Conservation (phyloP, 2,888 invertebrate species). For the Tethea ocularis region DNA sequence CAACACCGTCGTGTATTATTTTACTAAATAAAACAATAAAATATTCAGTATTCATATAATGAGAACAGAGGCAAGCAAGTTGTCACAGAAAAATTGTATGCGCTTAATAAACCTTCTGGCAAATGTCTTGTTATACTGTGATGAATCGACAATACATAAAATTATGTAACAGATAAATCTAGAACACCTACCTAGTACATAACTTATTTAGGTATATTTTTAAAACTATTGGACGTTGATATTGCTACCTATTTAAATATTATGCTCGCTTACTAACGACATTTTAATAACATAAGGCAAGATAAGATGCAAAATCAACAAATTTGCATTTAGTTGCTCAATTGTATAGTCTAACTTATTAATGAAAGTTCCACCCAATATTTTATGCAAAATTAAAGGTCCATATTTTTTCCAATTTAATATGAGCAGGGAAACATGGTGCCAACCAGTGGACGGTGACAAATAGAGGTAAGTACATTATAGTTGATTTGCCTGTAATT, state of each 20-base stretch:
- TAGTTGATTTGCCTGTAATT: not conserved
- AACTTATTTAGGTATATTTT: slow-evolving; percentile 46
- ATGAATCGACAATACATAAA: slow-evolving; percentile 36
- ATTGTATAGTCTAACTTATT: slow-evolving; percentile 2
- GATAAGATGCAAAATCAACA: slow-evolving; percentile 47
- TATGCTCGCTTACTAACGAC: slow-evolving; percentile 10
- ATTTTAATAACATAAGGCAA: slow-evolving; percentile 33
- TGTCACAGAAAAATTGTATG: slow-evolving; percentile 53
- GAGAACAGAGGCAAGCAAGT: slow-evolving; percentile 66
- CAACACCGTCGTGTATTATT: not conserved
- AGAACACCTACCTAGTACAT: slow-evolving; percentile 48
- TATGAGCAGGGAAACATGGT: slow-evolving; percentile 38
- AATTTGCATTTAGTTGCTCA: slow-evolving; percentile 28
- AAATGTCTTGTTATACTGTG: slow-evolving; percentile 55
- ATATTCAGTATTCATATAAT: slow-evolving; percentile 61
- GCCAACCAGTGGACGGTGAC: not conserved
- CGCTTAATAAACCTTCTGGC: slow-evolving; percentile 35
- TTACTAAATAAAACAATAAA: slow-evolving; percentile 29
- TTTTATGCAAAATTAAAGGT: not conserved
- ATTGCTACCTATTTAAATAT: slow-evolving; percentile 24
- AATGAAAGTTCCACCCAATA: not conserved
- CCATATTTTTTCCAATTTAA: slow-evolving; percentile 44
- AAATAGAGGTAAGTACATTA: not conserved
- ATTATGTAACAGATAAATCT: slow-evolving; percentile 45
- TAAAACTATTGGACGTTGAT: slow-evolving; percentile 48